Evolutionary conservation across 2,797 vertebrate genomes (phyloP), one percentile per base, ranked within the genome.

Genomic region (Lophius americanus): DNA sequence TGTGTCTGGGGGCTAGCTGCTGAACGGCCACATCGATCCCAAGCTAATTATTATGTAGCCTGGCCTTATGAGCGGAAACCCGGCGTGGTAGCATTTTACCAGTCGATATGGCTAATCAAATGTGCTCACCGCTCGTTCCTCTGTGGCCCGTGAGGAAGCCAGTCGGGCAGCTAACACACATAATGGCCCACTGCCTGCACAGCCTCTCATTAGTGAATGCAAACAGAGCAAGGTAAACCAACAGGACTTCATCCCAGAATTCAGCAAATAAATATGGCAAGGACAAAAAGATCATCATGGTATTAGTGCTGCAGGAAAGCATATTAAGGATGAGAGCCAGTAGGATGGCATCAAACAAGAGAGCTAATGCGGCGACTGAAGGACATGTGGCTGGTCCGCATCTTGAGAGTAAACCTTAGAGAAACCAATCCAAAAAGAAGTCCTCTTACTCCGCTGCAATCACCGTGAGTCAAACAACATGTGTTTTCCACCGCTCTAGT

Each of bases 1-100:
- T 51, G 81, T 35, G 42, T 73, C 58, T 66, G 14, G 55, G 23
- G 61, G 58, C 13, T 41, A 57, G 60, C 60, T 53, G 57, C 68
- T 64, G 71, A 43, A 79, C 2, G 10, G 62, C 46, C 46, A 48
- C 68, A 89, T 88, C 37, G 70, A 88, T 79, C 70, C 52, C 39
- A 42, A 65, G 74, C 68, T 80, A 86, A 85, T 86, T 85, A 78
- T 79, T 74, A 62, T 78, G 79, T 77, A 68, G 77, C 73, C 59
- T 4, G 59, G 72, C 72, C 86, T 89, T 84, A 87, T 78, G 76
- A 83, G 70, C 72, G 47, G 83, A 86, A 88, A 78, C 74, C 62
- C 23, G 23, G 66, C 54, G 70, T 61, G 68, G 65, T 80, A 77
- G 70, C 82, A 73, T 87, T 88, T 86, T 78, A 86, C 71, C 76